These are phyloP conservation scores for Melanotaenia pygmaea DNA, from an alignment of 2,797 vertebrate genomes.

Conservation along the genomic window DNA sequence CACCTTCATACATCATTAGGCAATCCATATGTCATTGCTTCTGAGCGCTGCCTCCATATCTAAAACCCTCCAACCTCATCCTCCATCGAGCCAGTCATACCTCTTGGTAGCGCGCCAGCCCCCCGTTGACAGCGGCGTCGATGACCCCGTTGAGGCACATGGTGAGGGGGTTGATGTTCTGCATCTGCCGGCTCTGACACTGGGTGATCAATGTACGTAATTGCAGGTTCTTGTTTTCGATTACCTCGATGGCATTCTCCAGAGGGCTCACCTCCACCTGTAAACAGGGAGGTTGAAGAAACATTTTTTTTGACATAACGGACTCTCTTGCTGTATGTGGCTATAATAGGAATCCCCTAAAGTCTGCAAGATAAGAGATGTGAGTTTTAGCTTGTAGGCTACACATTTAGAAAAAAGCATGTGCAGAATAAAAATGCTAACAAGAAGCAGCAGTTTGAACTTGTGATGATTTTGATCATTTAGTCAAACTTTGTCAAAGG, in stretches of 20 bases:
- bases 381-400: neutral
- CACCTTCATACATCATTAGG: constrained; percentile 74
- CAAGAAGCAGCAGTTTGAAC: neutral
- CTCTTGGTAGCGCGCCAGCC: constrained; percentile 97
- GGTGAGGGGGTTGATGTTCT: constrained; percentile 97
- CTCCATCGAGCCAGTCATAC: constrained; percentile 71
- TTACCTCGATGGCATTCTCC: constrained; percentile 97
- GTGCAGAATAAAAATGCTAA: constrained; percentile 3
- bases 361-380: neutral
- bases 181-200: constrained; percentile 96
- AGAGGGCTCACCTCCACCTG: constrained; percentile 98
- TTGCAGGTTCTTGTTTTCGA: constrained; percentile 98
- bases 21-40: constrained; percentile 63
- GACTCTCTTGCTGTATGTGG: neutral
- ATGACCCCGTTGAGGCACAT: constrained; percentile 99
- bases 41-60: constrained; percentile 33
- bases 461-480: neutral
- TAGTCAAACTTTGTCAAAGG: neutral
- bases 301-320: neutral
- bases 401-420: neutral
- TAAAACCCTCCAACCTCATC: constrained; percentile 44
- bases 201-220: constrained; percentile 93
- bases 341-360: neutral
- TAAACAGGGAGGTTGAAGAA: neutral
- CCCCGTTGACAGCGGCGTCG: constrained; percentile 97